Conservation (phyloP, 2,797 vertebrate species). For the Myioborus miniatus region DNA sequence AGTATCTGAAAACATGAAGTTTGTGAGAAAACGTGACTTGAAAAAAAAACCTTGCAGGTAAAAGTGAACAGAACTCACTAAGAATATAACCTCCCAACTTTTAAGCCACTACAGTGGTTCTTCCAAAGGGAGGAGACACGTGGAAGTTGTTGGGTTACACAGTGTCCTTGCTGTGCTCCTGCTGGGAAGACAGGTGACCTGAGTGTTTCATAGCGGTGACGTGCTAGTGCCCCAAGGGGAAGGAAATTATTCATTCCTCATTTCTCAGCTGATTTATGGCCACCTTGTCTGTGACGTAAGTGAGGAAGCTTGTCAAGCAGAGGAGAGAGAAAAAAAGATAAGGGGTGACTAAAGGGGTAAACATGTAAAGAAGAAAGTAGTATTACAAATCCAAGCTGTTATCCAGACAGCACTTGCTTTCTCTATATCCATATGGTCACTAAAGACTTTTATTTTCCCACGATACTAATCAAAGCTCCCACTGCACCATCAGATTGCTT, state of each 20-base stretch:
- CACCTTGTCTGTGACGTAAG: neutral
- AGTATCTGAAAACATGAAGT: neutral
- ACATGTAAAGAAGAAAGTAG: neutral
- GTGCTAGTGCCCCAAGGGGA: neutral
- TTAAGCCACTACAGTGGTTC: neutral
- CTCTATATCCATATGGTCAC: neutral
- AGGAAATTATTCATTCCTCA: slow-evolving; percentile 36
- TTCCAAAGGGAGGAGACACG: neutral
- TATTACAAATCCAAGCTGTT: neutral
- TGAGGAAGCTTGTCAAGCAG: neutral
- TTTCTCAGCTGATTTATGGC: slow-evolving; percentile 25
- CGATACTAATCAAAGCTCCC: neutral
- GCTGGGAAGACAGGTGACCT: neutral
- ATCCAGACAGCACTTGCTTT: neutral
- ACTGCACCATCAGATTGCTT: neutral
- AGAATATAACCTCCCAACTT: rapidly evolving
- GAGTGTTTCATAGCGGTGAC: neutral
- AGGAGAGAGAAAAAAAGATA: neutral
- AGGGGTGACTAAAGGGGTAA: neutral
- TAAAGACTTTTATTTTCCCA: neutral
- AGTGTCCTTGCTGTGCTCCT: neutral
- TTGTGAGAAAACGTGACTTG: neutral
- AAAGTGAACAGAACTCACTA: neutral
- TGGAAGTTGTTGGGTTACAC: neutral
- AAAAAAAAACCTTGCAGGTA: neutral